Base-by-base conservation (phyloP, 1,140 invertebrate genomes). In the Pemphigus obesinymphae region DNA sequence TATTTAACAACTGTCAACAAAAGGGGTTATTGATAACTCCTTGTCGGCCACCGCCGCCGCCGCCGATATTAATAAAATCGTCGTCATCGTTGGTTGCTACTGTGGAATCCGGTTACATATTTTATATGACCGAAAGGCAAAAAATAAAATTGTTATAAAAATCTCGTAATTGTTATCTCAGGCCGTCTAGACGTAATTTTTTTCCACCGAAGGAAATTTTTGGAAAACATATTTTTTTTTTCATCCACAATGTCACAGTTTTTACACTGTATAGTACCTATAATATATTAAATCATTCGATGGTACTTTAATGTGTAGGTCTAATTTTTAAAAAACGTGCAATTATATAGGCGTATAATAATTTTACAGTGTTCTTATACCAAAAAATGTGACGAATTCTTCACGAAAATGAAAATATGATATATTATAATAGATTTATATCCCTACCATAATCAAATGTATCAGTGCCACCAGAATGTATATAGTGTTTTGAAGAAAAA, bases 1-100 rank as follows among this genome's bases (percentile, higher is more conserved):
- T 63, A 63, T 80, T 63, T 80, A 80, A 80, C 70, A 50, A 73
- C 70, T 63, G 76, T 80, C 76, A 63, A 37, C 11, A 31, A 45
- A 53, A 23, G n/a, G 34, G 53, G n/a, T 58, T 78, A 78, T 78
- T 78, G 76, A 63, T 80, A 63, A 63, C 76, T 43, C 55, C 55
- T 58, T 61, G 76, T 80, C 76, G 48, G 40, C 53, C 53, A 40
- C 26, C 26, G 76, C n/a, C 40, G 7, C 26, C 26, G 76, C n/a
- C 40, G 7, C 55, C 13, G 76, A 43, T 26, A 68, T 78, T 58
- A 58, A 78, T 78, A 34, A 55, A 78, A 61, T 53, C 75, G n/a
- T 78, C 53, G 75, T 80, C 26, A 20, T 37, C 45, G 23, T 58
- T 58, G 48, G 55, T 40, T n/a, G 55, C 50, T 50, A 6, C 26